Base-by-base conservation (phyloP, 1,140 invertebrate genomes). In the Bacillus rossius region DNA sequence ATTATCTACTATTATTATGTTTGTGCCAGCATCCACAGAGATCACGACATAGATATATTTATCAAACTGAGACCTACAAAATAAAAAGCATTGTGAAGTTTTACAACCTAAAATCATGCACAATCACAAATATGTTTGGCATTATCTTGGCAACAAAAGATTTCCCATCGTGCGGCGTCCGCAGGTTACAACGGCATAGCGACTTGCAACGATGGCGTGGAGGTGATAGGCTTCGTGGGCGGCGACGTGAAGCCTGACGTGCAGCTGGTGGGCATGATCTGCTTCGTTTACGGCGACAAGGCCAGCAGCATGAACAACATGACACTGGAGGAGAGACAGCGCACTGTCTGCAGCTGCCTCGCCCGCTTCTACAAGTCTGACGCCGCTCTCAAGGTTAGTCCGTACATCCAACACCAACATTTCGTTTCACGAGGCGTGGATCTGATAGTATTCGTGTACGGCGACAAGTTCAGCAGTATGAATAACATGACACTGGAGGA, bases 221-320 rank as follows among this genome's bases (percentile, higher is more conserved):
- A 77, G 59, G 61, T 74, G 26, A 69, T 77, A 1, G 71, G 71
- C 20, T 68, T 70, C 64, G 75, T 74, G 38, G 73, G 71, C 16
- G 25, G 48, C 13, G 55, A 62, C 34, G 41, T 61, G 19, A 57
- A 59, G 37, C 47, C 60, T 17, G 65, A 66, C 14, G 66, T 69
- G 66, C 23, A 25, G 23, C 59, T 66, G 19, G 48, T 52, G 50
- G 70, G 70, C 19, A 73, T 74, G 3, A 57, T 77, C n/a, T 69
- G 71, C 61, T 64, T 76, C 42, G 64, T 75, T 4, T 77, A 72
- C 64, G 75, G 76, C 67, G 68, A 68, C n/a, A 74, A 71, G 4
- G 68, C 73, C 19, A 16, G 61, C 26, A 61, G 61, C 42, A 55
- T 41, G 26, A n/a, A 26, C 16, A n/a, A 59, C 10, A 37, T 58